Evolutionary conservation across 2,888 invertebrate species (phyloP), one percentile per base, ranked within the genome.

Genomic region (Mayetiola destructor): DNA sequence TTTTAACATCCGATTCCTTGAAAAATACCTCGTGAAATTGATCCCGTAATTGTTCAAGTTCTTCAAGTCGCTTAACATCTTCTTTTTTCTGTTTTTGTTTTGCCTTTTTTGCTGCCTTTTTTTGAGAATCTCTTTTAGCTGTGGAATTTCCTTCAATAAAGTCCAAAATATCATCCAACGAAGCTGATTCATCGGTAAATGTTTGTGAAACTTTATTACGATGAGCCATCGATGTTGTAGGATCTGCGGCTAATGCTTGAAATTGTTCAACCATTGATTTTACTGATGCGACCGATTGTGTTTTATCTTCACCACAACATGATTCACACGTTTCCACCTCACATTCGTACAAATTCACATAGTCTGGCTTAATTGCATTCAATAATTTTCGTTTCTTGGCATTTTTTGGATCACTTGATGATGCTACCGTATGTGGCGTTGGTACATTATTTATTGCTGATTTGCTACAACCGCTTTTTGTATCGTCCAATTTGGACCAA

Each of bases 31-130:
- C 70, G 18, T 70, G 65, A 57, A 72, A 72, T 59, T 72, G 69
- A 37, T 66, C 61, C 18, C 69, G 68, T 35, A 69, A 59, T 58
- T 69, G 69, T 21, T 70, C 66, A 6, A 72, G 61, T 57, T 72
- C 71, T 32, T 64, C 64, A 9, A 72, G 67, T 21, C 69, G 67
- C 55, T 70, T 72, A 40, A 66, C 66, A 61, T 72, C 73, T 55
- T 70, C 69, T 59, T 68, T 70, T 56, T 72, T 71, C 61, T 69
- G 67, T 61, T 68, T 70, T 58, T 72, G 72, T 56, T 72, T 72
- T 0, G 70, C 70, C 58, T 70, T 72, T 48, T 72, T 72, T 4
- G 71, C 73, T 0, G 72, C 70, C 58, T 73, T 72, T 59, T 72
- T 72, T 3, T 36, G 21, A 9, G 35, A 18, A 35, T 58, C 57